A percentile compares a stretch with the other conserved stretches of the same genome.
phyloP scores from a whole-genome alignment of 2,888 invertebrate species.

The Drosophila greeni region DNA sequence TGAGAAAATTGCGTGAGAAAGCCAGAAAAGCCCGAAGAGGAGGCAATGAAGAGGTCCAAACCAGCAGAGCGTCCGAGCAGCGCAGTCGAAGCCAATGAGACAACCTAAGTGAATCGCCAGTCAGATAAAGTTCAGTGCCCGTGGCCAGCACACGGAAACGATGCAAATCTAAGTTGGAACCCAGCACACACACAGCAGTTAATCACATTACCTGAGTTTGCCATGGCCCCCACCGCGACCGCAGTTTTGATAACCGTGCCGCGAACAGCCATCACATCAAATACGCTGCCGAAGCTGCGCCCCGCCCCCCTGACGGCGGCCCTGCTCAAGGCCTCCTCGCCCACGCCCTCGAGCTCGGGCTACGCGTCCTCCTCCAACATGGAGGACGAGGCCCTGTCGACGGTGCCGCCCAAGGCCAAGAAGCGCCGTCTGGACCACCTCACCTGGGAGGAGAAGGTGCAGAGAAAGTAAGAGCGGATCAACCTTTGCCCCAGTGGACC shows the following conservation, averaged over 20 bases:
- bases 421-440: conserved; percentile 90
- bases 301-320: conserved; percentile 53
- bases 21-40: conserved; percentile 36
- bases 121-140: conserved; percentile 60
- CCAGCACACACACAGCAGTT: conserved; percentile 18
- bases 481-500: fast-evolving
- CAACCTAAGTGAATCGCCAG: conserved; percentile 45
- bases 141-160: conserved; percentile 30
- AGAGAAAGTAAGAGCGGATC: conserved; percentile 87
- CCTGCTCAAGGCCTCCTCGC: conserved; percentile 51
- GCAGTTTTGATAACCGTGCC: conserved; percentile 76
- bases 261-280: conserved; percentile 64
- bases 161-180: conserved; percentile 33
- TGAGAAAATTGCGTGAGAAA: conserved; percentile 62
- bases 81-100: conserved; percentile 45
- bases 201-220: conserved; percentile 13
- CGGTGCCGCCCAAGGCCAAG: conserved; percentile 76
- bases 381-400: conserved; percentile 52
- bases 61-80: conserved; percentile 43
- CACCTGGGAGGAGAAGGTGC: conserved; percentile 91
- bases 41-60: conserved; percentile 68
- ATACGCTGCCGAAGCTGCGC: conserved; percentile 65
- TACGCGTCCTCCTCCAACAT: conserved; percentile 58
- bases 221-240: conserved; percentile 62
- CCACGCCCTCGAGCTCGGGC: conserved; percentile 52